Evolutionary conservation across 2,888 invertebrate species (phyloP).

Genomic region (Pterobdella sp.): DNA sequence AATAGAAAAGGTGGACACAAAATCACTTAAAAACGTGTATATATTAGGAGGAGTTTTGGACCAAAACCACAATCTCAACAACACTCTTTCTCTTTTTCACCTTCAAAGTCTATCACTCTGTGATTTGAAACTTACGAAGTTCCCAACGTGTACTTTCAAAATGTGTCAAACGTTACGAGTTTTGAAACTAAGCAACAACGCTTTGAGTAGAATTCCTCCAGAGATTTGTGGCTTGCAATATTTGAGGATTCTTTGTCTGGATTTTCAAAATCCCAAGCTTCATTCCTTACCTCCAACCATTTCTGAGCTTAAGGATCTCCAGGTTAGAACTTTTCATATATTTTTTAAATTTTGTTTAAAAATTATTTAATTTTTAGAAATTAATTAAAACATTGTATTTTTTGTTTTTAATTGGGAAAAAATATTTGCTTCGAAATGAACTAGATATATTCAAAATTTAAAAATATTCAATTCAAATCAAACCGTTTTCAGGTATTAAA

Average conservation of each 20-base stretch:
- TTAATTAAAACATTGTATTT: too few relatives aligned
- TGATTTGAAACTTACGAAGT: conserved; percentile 6
- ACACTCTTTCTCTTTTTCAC: neutral
- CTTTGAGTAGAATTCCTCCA: conserved; percentile 5
- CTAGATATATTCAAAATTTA: too few relatives aligned
- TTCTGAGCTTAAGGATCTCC: conserved; percentile 18
- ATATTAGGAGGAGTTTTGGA: conserved; percentile 3
- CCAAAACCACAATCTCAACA: neutral
- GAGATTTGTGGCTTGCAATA: neutral
- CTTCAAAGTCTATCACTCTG: conserved; percentile 5
- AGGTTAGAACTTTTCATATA: conserved; percentile 3
- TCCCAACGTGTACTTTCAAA: conserved; percentile 11
- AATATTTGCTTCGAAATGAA: too few relatives aligned
- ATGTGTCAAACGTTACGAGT: conserved; percentile 14
- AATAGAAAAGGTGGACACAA: neutral
- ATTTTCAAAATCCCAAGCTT: conserved; percentile 24
- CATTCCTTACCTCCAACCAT: conserved; percentile 15
- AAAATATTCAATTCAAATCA: too few relatives aligned
- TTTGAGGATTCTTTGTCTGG: conserved; percentile 24
- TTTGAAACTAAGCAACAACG: conserved; percentile 10
- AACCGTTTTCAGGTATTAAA: conserved; percentile 15
- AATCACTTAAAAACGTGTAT: conserved; percentile 13
- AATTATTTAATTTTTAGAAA: too few relatives aligned
- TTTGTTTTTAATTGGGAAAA: too few relatives aligned
- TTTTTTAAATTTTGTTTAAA: too few relatives aligned